These are phyloP conservation scores for Oryzias woworae DNA, from an alignment of 2,113 vertebrate genomes.

Conservation along the genomic window DNA sequence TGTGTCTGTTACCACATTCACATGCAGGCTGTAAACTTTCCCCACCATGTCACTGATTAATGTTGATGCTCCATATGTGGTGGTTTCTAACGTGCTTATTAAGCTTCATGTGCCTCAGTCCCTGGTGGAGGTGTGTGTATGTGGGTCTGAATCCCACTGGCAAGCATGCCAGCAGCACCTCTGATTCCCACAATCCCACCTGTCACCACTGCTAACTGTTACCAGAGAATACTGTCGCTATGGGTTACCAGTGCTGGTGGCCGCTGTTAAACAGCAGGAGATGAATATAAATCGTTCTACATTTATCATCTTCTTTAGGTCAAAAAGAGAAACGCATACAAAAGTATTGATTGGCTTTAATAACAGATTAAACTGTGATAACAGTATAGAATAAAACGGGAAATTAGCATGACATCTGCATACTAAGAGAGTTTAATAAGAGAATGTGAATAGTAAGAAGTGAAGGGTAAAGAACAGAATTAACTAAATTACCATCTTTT, in stretches of 20 bases:
- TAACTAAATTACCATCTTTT: too few species aligned
- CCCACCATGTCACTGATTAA: conserved; percentile 23
- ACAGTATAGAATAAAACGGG: too few species aligned
- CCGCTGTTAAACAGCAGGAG: conserved; percentile 42
- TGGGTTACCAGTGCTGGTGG: conserved; percentile 64
- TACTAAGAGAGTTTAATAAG: background rate
- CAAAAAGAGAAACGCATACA: conserved; percentile 28
- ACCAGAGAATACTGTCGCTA: conserved; percentile 67
- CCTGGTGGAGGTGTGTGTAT: conserved; percentile 32
- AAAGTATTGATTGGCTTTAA: conserved; percentile 46
- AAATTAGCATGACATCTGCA: too few species aligned
- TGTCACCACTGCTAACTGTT: conserved; percentile 66
- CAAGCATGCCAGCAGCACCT: conserved; percentile 36
- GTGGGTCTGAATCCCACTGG: conserved; percentile 15
- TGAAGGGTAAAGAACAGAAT: background rate
- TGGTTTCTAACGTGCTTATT: conserved; percentile 29
- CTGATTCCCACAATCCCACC: conserved; percentile 51
- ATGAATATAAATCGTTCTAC: conserved; percentile 66
- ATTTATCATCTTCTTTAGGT: conserved; percentile 61
- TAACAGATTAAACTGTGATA: conserved; percentile 56
- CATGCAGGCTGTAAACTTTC: background rate
- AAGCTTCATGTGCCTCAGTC: conserved; percentile 27
- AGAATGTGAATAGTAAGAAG: conserved; percentile 19
- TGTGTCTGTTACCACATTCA: background rate
- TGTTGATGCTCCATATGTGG: conserved; percentile 37